phyloP scores from a whole-genome alignment of 2,888 invertebrate species.

The Zhengitettix transpicula region DNA sequence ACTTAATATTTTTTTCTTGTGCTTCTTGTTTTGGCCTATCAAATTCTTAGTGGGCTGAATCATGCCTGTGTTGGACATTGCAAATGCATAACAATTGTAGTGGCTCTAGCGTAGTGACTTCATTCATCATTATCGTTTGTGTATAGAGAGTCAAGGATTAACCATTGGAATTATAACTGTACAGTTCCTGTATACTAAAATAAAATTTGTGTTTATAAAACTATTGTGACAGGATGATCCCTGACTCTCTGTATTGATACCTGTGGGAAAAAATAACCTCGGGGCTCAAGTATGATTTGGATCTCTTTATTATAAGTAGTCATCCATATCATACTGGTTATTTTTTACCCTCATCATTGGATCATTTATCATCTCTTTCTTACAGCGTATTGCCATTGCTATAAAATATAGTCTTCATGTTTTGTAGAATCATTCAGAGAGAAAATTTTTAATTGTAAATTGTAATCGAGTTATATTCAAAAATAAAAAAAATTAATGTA shows the following conservation, averaged over 20 bases:
- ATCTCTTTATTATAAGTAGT: background rate
- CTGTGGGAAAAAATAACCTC: background rate
- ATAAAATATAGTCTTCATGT: slow-evolving; percentile 10
- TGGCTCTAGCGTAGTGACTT: background rate
- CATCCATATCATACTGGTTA: background rate
- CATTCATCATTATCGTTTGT: background rate
- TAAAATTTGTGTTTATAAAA: background rate
- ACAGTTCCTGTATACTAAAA: background rate
- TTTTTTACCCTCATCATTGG: background rate
- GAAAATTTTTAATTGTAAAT: slow-evolving; percentile 14
- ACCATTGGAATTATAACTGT: background rate
- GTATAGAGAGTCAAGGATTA: background rate
- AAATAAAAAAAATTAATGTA: slow-evolving; percentile 12
- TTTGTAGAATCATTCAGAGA: slow-evolving; percentile 11
- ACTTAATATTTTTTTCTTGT: background rate
- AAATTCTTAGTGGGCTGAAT: slow-evolving; percentile 1
- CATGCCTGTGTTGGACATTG: background rate
- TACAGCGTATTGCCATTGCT: slow-evolving; percentile 7
- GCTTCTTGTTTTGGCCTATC: background rate
- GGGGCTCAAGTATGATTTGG: background rate
- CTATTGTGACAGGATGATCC: background rate
- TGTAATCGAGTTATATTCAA: slow-evolving; percentile 14
- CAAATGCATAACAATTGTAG: background rate
- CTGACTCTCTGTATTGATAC: background rate
- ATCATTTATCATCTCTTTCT: slow-evolving; percentile 5